Evolutionary conservation across 2,888 invertebrate genomes (phyloP).

Genomic region (Drosophila paramelanica): DNA sequence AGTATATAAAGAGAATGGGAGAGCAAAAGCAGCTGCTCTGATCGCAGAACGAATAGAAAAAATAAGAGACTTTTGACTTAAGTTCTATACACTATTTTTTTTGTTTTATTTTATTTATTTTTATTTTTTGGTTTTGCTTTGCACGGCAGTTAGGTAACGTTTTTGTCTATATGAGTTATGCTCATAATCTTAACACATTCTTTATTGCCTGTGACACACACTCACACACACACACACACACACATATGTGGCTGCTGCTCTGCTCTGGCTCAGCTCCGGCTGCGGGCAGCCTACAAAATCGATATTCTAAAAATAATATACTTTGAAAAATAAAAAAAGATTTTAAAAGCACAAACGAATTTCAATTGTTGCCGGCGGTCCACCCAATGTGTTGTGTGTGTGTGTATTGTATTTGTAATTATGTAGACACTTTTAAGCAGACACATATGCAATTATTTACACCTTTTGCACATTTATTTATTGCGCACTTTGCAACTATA

Average conservation of each 20-base stretch:
- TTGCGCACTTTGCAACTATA: slow-evolving; percentile 63
- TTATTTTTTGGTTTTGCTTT: slow-evolving; percentile 33
- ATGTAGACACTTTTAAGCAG: slow-evolving; percentile 19
- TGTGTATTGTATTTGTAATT: slow-evolving; percentile 42
- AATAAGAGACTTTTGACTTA: slow-evolving; percentile 27
- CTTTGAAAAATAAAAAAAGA: slow-evolving; percentile 72
- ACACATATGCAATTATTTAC: slow-evolving; percentile 55
- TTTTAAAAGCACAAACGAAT: slow-evolving; percentile 66
- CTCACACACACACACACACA: slow-evolving; percentile 29
- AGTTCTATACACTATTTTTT: slow-evolving; percentile 22
- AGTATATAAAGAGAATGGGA: not conserved
- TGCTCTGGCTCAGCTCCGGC: slow-evolving; percentile 33
- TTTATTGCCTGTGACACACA: slow-evolving; percentile 57
- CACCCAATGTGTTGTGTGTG: slow-evolving; percentile 16
- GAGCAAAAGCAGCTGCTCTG: slow-evolving; percentile 52
- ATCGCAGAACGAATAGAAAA: slow-evolving; percentile 40
- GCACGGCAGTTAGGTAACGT: slow-evolving; percentile 74
- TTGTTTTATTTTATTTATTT: slow-evolving; percentile 10
- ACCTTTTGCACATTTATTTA: slow-evolving; percentile 58
- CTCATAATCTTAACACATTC: slow-evolving; percentile 78
- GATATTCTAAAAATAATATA: slow-evolving; percentile 83
- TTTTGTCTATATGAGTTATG: slow-evolving; percentile 66
- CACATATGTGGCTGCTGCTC: slow-evolving; percentile 46
- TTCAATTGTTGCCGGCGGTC: slow-evolving; percentile 67
- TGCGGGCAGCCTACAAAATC: slow-evolving; percentile 77